phyloP scores from a whole-genome alignment of 1,140 invertebrate species.

The Zaprionus vittiger region DNA sequence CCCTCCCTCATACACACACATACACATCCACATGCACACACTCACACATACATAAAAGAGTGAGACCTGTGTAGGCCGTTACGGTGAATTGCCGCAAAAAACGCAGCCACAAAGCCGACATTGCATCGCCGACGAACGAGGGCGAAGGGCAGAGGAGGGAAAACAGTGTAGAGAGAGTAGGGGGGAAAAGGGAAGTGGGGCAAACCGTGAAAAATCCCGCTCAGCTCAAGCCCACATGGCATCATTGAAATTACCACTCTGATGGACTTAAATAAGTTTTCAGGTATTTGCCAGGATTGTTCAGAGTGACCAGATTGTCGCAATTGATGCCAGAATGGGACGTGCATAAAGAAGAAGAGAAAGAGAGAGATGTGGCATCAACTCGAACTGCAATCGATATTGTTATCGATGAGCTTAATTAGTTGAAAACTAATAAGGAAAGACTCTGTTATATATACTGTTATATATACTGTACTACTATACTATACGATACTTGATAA shows the following conservation, averaged over 20 bases:
- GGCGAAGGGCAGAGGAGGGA: background rate
- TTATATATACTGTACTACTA: background rate
- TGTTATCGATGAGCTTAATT: background rate
- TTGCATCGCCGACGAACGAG: slow-evolving; percentile 61
- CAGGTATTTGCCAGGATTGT: slow-evolving; percentile 30
- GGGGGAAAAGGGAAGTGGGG: background rate
- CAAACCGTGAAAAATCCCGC: slow-evolving; percentile 10
- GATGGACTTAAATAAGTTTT: slow-evolving; percentile 43
- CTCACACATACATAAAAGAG: background rate
- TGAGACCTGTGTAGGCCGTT: slow-evolving; percentile 51
- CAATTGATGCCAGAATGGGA: slow-evolving; percentile 20
- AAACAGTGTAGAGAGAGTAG: background rate
- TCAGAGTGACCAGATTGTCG: slow-evolving; percentile 14
- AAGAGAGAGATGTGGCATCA: slow-evolving; percentile 6
- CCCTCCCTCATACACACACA: background rate
- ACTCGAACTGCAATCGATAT: background rate
- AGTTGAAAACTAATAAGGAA: background rate
- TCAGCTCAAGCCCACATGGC: slow-evolving; percentile 7
- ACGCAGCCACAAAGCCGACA: slow-evolving; percentile 73
- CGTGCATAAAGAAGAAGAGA: background rate
- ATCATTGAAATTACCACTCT: slow-evolving; percentile 43
- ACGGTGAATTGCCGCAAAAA: slow-evolving; percentile 55
- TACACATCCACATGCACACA: slow-evolving; percentile 6
- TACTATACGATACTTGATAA: background rate
- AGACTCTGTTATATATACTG: no score